Evolutionary conservation across 2,113 vertebrate species (phyloP).

Genomic region (Gymnogyps californianus): DNA sequence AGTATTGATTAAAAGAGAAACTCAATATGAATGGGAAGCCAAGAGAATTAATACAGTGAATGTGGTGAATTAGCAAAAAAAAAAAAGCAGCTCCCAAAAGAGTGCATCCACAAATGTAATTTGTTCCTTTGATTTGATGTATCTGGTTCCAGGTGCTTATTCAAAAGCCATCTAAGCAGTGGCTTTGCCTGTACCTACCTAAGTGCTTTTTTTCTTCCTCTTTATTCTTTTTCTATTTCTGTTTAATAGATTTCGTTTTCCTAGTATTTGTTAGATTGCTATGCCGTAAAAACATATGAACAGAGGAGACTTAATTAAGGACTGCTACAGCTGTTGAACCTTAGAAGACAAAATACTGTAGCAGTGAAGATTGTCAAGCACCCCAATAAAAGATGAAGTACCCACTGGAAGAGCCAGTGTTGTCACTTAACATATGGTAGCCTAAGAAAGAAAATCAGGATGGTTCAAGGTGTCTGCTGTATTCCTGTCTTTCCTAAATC

Average conservation of each 20-base stretch:
- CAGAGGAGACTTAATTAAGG: background rate
- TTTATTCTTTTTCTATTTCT: background rate
- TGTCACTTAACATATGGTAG: background rate
- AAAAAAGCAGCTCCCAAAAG: background rate
- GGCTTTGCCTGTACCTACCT: background rate
- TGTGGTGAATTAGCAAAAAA: background rate
- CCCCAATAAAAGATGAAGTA: background rate
- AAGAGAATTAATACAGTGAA: conserved; percentile 20
- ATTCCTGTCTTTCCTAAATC: background rate
- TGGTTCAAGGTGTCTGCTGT: background rate
- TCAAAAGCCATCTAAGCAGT: background rate
- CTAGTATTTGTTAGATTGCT: background rate
- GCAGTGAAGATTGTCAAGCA: background rate
- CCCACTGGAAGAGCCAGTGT: background rate
- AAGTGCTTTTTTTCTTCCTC: background rate
- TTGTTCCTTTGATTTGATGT: conserved; percentile 13
- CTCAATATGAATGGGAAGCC: conserved; percentile 27
- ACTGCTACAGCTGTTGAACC: background rate
- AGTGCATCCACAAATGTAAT: background rate
- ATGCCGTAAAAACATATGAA: background rate
- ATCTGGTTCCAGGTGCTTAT: background rate
- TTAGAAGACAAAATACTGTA: background rate
- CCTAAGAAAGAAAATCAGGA: background rate
- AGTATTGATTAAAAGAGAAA: conserved; percentile 50
- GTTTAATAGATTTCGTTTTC: background rate